Conservation (phyloP, 2,888 invertebrate genomes). For the Conus canariensis region DNA sequence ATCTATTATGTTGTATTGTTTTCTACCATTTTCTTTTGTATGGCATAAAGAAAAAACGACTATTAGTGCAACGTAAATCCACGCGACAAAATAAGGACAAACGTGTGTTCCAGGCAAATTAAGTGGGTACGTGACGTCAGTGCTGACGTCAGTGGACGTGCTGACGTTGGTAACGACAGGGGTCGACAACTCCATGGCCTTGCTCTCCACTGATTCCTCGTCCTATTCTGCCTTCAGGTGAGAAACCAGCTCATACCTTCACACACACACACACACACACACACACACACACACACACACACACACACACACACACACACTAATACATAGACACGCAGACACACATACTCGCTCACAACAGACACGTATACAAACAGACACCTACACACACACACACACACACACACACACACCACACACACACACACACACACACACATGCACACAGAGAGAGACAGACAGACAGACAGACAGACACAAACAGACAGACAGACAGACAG, state of each 20-base stretch:
- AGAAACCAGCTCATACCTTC: not conserved
- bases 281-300: not conserved
- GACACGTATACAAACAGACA: not conserved
- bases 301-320: not conserved
- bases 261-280: constrained; percentile 25
- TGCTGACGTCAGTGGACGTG: not conserved
- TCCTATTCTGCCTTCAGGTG: not conserved
- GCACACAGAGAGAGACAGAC: not conserved
- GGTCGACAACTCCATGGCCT: not conserved
- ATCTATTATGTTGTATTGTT: no score
- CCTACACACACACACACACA: not conserved
- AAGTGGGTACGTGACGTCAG: constrained; percentile 17
- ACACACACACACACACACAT: not conserved
- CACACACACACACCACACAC: not conserved
- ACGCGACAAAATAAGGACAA: no score
- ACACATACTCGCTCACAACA: not conserved
- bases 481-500: no score
- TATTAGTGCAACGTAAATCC: no score
- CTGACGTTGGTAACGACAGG: constrained; percentile 7
- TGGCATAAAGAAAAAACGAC: no score
- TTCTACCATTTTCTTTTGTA: no score
- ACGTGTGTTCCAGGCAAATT: constrained; percentile 6
- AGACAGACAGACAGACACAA: not conserved
- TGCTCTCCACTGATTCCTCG: not conserved
- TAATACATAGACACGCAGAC: not conserved